Percentiles rank a stretch among this genome's conserved stretches.
These are phyloP conservation scores for Neocrepidodera transversa DNA, from an alignment of 2,888 invertebrate genomes.

Conservation along the genomic window DNA sequence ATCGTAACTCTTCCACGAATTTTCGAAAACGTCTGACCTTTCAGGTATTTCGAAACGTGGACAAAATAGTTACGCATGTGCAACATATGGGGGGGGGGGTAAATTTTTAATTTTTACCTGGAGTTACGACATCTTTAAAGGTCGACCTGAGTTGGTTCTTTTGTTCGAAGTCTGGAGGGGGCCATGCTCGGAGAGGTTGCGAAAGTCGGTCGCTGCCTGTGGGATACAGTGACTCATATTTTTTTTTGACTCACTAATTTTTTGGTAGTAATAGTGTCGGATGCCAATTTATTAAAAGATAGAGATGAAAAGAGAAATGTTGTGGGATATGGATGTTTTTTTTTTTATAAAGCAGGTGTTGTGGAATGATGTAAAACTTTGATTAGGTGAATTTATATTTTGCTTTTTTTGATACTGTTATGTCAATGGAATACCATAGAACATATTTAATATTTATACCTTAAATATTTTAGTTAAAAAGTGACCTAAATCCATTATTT, in stretches of 20 bases:
- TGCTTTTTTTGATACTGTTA: too few species aligned
- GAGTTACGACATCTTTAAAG: conserved; percentile 55
- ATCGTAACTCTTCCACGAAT: background rate
- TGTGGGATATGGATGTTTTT: background rate
- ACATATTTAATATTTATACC: too few species aligned
- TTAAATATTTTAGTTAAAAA: too few species aligned
- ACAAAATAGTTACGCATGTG: conserved; percentile 42
- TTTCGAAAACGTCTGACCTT: conserved; percentile 1
- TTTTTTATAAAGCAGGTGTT: too few species aligned
- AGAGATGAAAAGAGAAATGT: background rate
- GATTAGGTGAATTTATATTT: too few species aligned
- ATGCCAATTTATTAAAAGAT: conserved; percentile 11
- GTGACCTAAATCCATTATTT: too few species aligned
- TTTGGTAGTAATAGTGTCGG: background rate
- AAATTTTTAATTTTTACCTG: conserved; percentile 50
- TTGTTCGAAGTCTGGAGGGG: conserved; percentile 51
- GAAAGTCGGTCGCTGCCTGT: conserved; percentile 41
- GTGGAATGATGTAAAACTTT: too few species aligned
- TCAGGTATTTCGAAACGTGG: conserved; percentile 25
- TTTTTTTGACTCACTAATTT: conserved; percentile 7
- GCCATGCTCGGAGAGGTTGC: conserved; percentile 52
- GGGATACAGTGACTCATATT: conserved; percentile 12
- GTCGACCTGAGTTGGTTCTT: conserved; percentile 47
- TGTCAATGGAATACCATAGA: too few species aligned
- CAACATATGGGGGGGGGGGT: too few species aligned